Percentiles rank a stretch among this genome's conserved stretches.
These are phyloP conservation scores for Tylochromis polylepis DNA, from an alignment of 2,113 vertebrate genomes.

Conservation along the genomic window DNA sequence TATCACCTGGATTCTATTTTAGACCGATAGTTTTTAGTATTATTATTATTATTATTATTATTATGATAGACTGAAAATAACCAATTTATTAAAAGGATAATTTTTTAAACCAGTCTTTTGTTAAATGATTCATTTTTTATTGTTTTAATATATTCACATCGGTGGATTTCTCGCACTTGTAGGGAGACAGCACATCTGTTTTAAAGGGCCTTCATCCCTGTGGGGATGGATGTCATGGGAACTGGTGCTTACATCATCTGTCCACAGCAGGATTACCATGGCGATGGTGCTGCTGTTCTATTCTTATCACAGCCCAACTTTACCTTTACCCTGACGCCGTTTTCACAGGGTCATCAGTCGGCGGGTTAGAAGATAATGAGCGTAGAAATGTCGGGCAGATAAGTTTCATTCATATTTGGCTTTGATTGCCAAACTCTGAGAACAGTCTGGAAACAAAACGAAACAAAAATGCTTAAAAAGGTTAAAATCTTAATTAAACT, in stretches of 20 bases:
- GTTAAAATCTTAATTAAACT: neutral
- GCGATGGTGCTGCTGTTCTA: neutral
- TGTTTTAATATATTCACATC: accelerated
- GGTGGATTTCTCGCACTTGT: neutral
- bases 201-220: neutral
- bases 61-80: too few relatives aligned
- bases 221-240: conserved; percentile 9
- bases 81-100: too few relatives aligned
- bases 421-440: neutral
- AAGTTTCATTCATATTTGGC: accelerated
- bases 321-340: neutral
- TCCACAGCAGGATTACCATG: conserved; percentile 16
- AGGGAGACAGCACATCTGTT: neutral
- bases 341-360: neutral
- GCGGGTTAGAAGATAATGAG: neutral
- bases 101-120: neutral
- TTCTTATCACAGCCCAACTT: neutral
- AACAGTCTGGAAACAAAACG: neutral
- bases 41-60: too few relatives aligned
- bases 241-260: neutral
- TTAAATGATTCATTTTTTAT: neutral
- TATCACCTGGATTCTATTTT: too few relatives aligned
- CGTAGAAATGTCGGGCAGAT: neutral
- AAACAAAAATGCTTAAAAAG: neutral
- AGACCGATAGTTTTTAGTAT: too few relatives aligned